Evolutionary conservation across 2,113 vertebrate genomes (phyloP).

Genomic region (Formicarius rufipectus): DNA sequence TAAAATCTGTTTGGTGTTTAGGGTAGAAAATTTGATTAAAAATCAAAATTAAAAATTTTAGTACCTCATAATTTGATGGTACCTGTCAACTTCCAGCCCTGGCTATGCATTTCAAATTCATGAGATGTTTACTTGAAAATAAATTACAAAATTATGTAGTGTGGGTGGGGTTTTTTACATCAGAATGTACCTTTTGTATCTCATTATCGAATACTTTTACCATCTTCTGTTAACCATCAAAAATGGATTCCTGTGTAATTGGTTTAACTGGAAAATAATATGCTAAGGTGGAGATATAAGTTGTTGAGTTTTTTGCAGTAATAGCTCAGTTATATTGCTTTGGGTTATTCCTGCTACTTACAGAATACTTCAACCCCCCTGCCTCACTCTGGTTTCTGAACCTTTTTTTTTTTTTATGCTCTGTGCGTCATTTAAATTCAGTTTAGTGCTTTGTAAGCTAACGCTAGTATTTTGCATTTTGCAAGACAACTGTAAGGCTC

Average conservation of each 20-base stretch:
- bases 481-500: background rate
- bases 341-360: conserved; percentile 60
- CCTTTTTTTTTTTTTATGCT: conserved; percentile 20
- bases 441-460: conserved; percentile 48
- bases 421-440: conserved; percentile 53
- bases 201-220: conserved; percentile 39
- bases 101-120: conserved; percentile 57
- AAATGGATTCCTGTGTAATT: conserved; percentile 61
- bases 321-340: conserved; percentile 48
- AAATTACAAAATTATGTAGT: conserved; percentile 34
- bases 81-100: conserved; percentile 53
- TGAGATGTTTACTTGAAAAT: conserved; percentile 56
- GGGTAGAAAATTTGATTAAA: conserved; percentile 58
- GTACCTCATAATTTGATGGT: conserved; percentile 55
- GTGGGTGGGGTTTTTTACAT: background rate
- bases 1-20: conserved; percentile 55
- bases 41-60: conserved; percentile 67
- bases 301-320: conserved; percentile 6
- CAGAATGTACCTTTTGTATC: conserved; percentile 4
- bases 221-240: conserved; percentile 41
- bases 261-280: conserved; percentile 57
- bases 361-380: conserved; percentile 44
- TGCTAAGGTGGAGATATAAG: conserved; percentile 13
- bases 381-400: conserved; percentile 31
- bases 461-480: conserved; percentile 41